Percentiles rank a stretch among this genome's conserved stretches.
Conservation (phyloP, 2,113 vertebrate species). For the Pelecanus crispus region DNA sequence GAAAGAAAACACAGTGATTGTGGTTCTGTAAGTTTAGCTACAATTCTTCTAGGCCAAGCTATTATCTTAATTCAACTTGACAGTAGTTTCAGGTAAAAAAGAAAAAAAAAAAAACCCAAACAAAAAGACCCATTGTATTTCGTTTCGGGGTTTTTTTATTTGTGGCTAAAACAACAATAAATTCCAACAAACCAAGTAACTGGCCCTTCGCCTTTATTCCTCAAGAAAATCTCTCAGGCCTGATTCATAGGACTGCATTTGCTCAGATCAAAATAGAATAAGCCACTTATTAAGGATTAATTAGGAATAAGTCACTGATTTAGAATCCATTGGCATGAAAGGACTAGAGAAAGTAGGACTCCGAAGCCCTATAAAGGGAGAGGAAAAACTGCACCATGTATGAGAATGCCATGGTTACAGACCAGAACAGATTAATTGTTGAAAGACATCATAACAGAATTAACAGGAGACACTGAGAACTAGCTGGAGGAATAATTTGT, state of each 20-base stretch:
- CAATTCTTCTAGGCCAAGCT: neutral
- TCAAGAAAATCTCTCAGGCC: neutral
- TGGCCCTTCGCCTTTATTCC: neutral
- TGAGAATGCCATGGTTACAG: constrained; percentile 12
- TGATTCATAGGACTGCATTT: neutral
- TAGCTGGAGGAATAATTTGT: neutral
- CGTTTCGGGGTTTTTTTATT: neutral
- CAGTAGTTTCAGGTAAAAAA: neutral
- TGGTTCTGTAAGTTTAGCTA: neutral
- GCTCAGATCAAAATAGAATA: constrained; percentile 24
- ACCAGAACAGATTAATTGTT: neutral
- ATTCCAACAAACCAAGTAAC: neutral
- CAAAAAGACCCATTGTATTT: neutral
- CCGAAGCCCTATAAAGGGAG: neutral
- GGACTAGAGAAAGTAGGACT: neutral
- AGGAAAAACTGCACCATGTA: neutral
- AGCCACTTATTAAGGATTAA: neutral
- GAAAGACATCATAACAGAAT: constrained; percentile 19
- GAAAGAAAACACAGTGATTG: neutral
- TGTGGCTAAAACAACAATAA: neutral
- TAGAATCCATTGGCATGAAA: neutral
- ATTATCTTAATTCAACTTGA: neutral
- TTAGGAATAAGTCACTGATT: neutral
- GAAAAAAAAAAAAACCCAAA: no score
- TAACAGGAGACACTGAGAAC: neutral